Evolutionary conservation across 1,140 invertebrate species (phyloP).

Genomic region (Berghia stephanieae): DNA sequence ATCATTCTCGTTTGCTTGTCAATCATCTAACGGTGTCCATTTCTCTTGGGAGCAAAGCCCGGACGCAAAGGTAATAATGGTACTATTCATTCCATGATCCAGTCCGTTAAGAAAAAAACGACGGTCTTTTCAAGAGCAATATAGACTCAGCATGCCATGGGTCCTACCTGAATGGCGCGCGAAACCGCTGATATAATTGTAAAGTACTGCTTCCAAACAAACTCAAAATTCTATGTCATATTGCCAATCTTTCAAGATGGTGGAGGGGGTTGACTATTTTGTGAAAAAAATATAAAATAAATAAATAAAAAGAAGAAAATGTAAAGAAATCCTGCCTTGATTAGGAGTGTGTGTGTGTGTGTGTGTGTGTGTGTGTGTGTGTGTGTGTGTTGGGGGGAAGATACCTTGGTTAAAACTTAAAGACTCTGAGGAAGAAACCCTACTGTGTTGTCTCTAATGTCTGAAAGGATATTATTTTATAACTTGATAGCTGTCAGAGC

Average conservation of each 20-base stretch:
- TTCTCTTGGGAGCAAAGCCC: slow-evolving; percentile 5
- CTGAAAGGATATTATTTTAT: no score
- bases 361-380: slow-evolving; percentile 20
- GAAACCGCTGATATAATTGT: slow-evolving; percentile 15
- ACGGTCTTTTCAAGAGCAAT: slow-evolving; percentile 11
- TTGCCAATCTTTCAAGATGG: no score
- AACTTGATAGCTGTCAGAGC: no score
- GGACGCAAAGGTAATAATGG: slow-evolving; percentile 27
- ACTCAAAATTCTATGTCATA: no score
- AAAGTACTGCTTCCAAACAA: slow-evolving; percentile 11
- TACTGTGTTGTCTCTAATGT: no score
- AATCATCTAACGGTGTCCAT: slow-evolving; percentile 31
- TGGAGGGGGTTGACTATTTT: no score
- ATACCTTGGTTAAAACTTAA: neutral
- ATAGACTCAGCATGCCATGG: no score
- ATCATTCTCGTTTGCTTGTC: slow-evolving; percentile 36
- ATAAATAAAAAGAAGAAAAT: no score
- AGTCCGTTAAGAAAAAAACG: no score
- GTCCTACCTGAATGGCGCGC: slow-evolving; percentile 23
- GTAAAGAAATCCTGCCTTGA: no score
- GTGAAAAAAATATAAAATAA: no score
- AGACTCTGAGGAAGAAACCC: neutral
- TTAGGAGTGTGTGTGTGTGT: slow-evolving; percentile 9
- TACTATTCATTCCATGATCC: slow-evolving; percentile 13
- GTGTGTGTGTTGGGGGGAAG: neutral